phyloP scores from a whole-genome alignment of 2,797 vertebrate genomes.

The Hippopotamyrus pictus region DNA sequence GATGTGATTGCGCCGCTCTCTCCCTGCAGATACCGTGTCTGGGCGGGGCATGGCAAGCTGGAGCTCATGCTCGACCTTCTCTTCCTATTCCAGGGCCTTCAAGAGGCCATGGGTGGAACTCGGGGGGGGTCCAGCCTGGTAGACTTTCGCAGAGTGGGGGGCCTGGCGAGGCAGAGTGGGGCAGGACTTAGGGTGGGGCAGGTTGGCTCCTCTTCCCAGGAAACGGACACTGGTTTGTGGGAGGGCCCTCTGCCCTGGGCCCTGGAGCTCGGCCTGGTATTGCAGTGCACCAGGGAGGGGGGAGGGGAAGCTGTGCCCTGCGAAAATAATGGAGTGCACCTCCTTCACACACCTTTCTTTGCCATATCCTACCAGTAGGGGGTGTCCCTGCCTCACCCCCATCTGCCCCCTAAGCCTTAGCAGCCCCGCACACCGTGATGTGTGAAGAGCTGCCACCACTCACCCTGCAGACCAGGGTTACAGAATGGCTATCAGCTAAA shows the following conservation, averaged over 20 bases:
- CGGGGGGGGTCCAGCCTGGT: constrained; percentile 37
- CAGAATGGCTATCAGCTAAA: constrained; percentile 1
- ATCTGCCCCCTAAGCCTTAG: constrained; percentile 29
- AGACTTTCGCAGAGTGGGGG: constrained; percentile 41
- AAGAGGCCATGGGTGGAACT: constrained; percentile 41
- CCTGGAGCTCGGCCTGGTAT: constrained; percentile 53
- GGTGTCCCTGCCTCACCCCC: background rate
- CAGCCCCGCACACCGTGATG: constrained; percentile 43
- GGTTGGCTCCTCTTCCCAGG: constrained; percentile 36
- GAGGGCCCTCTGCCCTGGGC: constrained; percentile 28
- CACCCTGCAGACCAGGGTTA: background rate
- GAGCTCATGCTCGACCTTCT: constrained; percentile 66
- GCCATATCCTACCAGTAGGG: constrained; percentile 56
- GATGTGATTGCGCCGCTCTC: background rate
- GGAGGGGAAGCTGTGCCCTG: constrained; percentile 48
- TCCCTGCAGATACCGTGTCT: constrained; percentile 50
- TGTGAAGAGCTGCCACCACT: background rate
- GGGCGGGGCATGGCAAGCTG: constrained; percentile 37
- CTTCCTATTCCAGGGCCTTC: constrained; percentile 59
- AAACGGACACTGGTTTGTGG: constrained; percentile 33
- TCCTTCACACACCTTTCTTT: constrained; percentile 64
- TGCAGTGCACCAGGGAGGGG: constrained; percentile 55
- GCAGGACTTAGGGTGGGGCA: constrained; percentile 25
- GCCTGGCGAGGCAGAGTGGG: constrained; percentile 35
- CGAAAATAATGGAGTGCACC: constrained; percentile 42